Percentiles rank a stretch among this genome's conserved stretches.
These are phyloP conservation scores for Thymelicus acteon DNA, from an alignment of 2,888 invertebrate genomes.

Conservation along the genomic window DNA sequence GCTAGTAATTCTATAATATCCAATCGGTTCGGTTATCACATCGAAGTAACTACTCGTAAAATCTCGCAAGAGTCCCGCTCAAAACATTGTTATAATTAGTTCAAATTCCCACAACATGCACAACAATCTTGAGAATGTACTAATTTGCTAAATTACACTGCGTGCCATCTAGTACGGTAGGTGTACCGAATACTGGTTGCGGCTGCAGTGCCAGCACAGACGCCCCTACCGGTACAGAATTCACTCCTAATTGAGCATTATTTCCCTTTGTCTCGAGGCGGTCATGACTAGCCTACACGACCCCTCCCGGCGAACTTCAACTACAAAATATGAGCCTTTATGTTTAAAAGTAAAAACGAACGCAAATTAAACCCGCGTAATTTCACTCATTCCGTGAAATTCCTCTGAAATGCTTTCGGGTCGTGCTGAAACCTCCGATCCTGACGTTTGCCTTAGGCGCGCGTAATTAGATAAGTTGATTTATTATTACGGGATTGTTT, in stretches of 20 bases:
- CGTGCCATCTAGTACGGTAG: constrained; percentile 33
- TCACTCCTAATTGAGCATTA: constrained; percentile 56
- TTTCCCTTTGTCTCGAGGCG: constrained; percentile 59
- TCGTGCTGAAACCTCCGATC: constrained; percentile 29
- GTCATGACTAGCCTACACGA: constrained; percentile 63
- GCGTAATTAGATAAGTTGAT: constrained; percentile 41
- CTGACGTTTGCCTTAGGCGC: constrained; percentile 19
- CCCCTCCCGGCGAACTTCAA: constrained; percentile 44
- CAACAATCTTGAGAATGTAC: constrained; percentile 28
- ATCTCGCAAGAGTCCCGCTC: too few relatives aligned
- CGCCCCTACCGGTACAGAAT: constrained; percentile 22
- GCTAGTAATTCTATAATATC: too few relatives aligned
- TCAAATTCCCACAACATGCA: constrained; percentile 21
- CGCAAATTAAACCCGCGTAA: constrained; percentile 23
- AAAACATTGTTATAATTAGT: too few relatives aligned
- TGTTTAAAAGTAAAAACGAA: constrained; percentile 14
- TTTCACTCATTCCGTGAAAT: constrained; percentile 33
- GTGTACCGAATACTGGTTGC: constrained; percentile 1
- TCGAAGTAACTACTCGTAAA: too few relatives aligned
- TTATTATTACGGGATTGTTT: constrained; percentile 40
- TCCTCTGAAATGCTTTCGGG: constrained; percentile 12
- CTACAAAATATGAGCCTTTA: constrained; percentile 32
- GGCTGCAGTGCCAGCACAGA: constrained; percentile 3
- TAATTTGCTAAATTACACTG: constrained; percentile 33
- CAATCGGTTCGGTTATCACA: too few relatives aligned